Evolutionary conservation across 2,797 vertebrate genomes (phyloP).

Genomic region (Rhinophrynus dorsalis): DNA sequence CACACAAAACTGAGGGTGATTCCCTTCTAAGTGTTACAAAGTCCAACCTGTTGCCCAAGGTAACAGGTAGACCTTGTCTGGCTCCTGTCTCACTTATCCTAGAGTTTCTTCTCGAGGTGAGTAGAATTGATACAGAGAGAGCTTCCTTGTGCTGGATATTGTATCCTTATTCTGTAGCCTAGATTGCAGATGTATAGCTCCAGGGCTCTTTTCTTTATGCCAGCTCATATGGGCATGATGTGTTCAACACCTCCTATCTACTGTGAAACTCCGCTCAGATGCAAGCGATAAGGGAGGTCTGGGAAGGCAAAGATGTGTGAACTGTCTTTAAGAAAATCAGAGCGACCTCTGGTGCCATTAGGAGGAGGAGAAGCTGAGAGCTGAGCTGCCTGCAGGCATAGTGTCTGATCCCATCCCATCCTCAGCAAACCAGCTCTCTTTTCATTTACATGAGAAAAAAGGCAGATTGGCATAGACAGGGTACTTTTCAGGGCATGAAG

Average conservation of each 20-base stretch:
- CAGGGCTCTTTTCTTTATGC: conserved; percentile 45
- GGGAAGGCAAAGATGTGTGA: conserved; percentile 54
- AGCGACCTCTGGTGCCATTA: conserved; percentile 56
- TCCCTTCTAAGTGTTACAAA: background rate
- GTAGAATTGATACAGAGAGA: background rate
- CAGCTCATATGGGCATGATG: conserved; percentile 55
- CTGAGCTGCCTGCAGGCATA: conserved; percentile 46
- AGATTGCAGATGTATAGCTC: conserved; percentile 44
- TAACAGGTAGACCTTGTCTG: conserved; percentile 3
- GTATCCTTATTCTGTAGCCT: conserved; percentile 33
- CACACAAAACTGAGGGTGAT: background rate
- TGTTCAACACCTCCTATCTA: conserved; percentile 26
- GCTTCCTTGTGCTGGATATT: background rate
- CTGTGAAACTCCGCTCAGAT: conserved; percentile 52
- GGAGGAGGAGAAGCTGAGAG: conserved; percentile 50
- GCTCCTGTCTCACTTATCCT: background rate
- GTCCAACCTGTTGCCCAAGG: conserved; percentile 24
- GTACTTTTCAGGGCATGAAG: conserved; percentile 45
- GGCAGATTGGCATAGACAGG: conserved; percentile 39
- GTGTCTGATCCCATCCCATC: conserved; percentile 51
- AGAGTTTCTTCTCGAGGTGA: background rate
- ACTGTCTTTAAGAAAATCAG: conserved; percentile 53
- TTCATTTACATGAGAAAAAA: conserved; percentile 49
- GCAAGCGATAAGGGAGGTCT: conserved; percentile 51
- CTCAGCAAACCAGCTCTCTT: conserved; percentile 48